Base-by-base conservation (phyloP, 1,140 invertebrate species). In the Choristoneura fumiferana region DNA sequence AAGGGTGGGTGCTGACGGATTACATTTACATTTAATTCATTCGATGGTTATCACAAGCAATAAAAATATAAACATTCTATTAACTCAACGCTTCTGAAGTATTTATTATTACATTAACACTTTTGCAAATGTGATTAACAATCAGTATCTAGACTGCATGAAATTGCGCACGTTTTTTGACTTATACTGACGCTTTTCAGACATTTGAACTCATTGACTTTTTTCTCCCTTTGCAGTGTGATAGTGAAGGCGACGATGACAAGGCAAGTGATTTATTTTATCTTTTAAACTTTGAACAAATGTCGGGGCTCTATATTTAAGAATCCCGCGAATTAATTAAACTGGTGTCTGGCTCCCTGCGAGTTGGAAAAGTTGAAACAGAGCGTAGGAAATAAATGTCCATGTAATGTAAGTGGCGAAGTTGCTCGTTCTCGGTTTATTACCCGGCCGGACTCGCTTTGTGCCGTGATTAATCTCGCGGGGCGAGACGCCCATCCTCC, bases 241-340 rank as follows among this genome's bases (percentile, higher is more conserved):
- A 95, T 95, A 95, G 94, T 93, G 94, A 95, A 93, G 94, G 94
- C 90, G 94, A 95, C 90, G 94, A 95, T 87, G 94, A 95, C 91
- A 95, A 95, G 94, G 95, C 94, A 91, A 91, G 93, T 85, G 57
- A 58, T 68, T 64, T 67, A 69, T 67, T 69, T 67, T 57, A 54
- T 54, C 68, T 60, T 53, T 22, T 61, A 62, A 54, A 60, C 61
- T 61, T 53, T 64, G 62, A 12, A 34, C 54, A 60, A 52, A 56
- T 61, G 53, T 59, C 57, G 56, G 53, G 52, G 57, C 56, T n/a
- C n/a, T 59, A 64, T 69, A 70, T 73, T 73, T 71, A 67, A 67
- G 67, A 69, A 71, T 68, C 63, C 63, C 63, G 69, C 74, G 72
- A 79, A 84, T 79, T 82, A 79, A 84, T 82, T 84, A 79, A 78